These are phyloP conservation scores for Ursus arctos DNA, from an alignment of 2,113 vertebrate species.

Conservation along the genomic window DNA sequence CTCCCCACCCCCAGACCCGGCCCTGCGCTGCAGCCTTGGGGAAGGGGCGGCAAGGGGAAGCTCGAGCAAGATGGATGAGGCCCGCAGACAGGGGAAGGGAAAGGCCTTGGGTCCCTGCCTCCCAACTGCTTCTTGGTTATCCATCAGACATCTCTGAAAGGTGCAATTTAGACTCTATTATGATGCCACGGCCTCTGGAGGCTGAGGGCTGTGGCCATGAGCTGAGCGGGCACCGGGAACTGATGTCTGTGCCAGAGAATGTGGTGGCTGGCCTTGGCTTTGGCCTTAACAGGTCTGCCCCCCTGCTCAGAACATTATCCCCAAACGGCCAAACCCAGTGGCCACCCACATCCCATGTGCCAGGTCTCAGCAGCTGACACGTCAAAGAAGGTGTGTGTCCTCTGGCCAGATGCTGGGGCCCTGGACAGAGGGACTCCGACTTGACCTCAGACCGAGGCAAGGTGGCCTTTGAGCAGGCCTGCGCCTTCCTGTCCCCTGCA, in stretches of 20 bases:
- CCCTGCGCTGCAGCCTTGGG: constrained; percentile 35
- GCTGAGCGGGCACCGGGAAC: not conserved
- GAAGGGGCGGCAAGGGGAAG: not conserved
- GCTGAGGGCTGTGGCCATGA: constrained; percentile 6
- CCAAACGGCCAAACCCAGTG: not conserved
- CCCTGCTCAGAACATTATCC: not conserved
- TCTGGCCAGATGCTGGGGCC: not conserved
- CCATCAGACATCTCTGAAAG: constrained; percentile 77
- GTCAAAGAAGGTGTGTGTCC: not conserved
- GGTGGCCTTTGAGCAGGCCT: not conserved
- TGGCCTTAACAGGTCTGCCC: constrained; percentile 14
- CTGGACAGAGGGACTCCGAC: not conserved
- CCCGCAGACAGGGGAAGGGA: not conserved
- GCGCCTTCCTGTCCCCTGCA: not conserved
- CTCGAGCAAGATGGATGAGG: constrained; percentile 69
- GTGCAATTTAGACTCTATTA: constrained; percentile 72
- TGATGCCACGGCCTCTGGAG: constrained; percentile 42
- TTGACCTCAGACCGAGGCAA: not conserved
- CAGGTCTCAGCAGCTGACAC: not conserved
- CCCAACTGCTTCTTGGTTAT: constrained; percentile 43
- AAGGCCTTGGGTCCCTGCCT: constrained; percentile 73
- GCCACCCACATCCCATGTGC: not conserved
- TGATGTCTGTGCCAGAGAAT: not conserved
- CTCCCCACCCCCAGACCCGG: accelerated
- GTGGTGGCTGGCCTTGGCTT: not conserved